Conservation (phyloP, 2,797 vertebrate species). For the Pteropus rufus region DNA sequence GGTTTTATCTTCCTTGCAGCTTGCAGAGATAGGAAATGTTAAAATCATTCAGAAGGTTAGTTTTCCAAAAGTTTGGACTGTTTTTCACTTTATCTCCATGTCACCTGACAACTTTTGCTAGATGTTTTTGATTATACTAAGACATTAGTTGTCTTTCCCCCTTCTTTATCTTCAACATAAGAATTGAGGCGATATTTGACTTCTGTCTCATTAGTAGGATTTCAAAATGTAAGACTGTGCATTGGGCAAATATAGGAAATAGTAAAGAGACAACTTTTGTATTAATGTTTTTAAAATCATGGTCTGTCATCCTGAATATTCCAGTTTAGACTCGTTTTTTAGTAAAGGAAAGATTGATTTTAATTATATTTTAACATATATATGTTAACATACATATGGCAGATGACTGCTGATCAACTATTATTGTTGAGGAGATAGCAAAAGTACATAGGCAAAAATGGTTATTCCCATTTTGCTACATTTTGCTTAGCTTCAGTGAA, state of each 20-base stretch:
- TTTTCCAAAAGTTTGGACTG: background rate
- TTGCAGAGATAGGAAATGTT: background rate
- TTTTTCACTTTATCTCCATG: conserved; percentile 34
- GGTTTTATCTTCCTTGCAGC: conserved; percentile 19
- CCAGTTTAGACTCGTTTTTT: background rate
- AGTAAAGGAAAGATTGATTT: conserved; percentile 37
- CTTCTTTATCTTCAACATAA: background rate
- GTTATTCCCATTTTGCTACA: conserved; percentile 19
- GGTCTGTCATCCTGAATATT: background rate
- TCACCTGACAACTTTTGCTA: background rate
- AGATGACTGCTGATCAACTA: background rate
- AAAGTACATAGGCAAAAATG: background rate
- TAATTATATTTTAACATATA: conserved; percentile 14
- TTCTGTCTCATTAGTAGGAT: background rate
- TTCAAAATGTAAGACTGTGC: background rate
- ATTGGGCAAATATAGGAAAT: background rate
- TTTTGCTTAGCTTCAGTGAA: background rate
- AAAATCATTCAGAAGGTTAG: background rate
- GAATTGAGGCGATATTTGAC: background rate
- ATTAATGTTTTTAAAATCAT: conserved; percentile 6
- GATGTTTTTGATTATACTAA: conserved; percentile 29
- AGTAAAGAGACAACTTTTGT: background rate
- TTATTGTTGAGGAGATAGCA: background rate
- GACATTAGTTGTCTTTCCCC: background rate
- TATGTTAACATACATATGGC: background rate